These are phyloP conservation scores for Tetragnatha montana DNA, from an alignment of 2,888 invertebrate genomes.

Conservation along the genomic window DNA sequence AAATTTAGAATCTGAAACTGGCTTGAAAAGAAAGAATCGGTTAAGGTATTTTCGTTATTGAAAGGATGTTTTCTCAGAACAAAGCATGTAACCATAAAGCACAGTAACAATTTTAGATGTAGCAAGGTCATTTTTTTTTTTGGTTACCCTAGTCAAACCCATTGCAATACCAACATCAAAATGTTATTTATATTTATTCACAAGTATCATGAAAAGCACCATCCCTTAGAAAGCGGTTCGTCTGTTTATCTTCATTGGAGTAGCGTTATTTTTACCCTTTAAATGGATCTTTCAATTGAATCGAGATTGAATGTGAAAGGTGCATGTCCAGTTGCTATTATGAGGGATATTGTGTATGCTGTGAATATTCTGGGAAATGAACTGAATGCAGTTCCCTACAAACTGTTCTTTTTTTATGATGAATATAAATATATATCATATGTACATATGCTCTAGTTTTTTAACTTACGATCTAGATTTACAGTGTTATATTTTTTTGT, in stretches of 20 bases:
- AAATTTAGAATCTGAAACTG: no score
- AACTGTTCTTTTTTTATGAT: conserved; percentile 68
- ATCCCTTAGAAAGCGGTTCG: no score
- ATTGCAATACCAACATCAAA: background rate
- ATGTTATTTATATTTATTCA: background rate
- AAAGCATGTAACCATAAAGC: no score
- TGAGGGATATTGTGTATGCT: background rate
- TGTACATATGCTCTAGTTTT: conserved; percentile 71
- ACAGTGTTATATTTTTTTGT: conserved; percentile 70
- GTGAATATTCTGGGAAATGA: conserved; percentile 21
- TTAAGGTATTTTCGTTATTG: no score
- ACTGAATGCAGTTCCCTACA: conserved; percentile 55
- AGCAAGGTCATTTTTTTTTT: background rate
- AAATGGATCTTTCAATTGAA: background rate
- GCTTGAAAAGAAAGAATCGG: no score
- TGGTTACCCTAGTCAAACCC: background rate
- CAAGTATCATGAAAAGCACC: background rate
- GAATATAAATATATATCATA: conserved; percentile 66
- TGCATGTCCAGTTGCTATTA: conserved; percentile 40
- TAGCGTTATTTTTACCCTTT: background rate
- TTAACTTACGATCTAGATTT: conserved; percentile 69
- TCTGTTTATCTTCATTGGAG: no score
- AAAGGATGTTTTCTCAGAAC: no score
- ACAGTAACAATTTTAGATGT: no score
- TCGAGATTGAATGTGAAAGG: background rate